Evolutionary conservation across 2,113 vertebrate species (phyloP), one percentile per base, ranked within the genome.

Genomic region (Pampusana beccarii): DNA sequence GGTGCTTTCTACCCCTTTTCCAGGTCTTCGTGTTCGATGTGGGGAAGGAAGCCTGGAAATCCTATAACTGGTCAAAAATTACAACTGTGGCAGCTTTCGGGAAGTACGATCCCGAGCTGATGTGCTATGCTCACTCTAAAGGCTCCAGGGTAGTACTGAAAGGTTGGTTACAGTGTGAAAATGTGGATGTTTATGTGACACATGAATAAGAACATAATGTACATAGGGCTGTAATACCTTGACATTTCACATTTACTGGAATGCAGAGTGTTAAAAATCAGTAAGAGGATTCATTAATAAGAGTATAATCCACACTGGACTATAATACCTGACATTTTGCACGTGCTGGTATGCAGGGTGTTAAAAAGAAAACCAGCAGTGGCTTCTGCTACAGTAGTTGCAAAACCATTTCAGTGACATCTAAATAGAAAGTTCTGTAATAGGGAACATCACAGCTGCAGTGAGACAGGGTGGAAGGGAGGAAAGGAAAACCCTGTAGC

Each of bases 21-120:
- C 79, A 99, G 99, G 98, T 99, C 25, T 99, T 99, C 87, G 98
- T 99, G 23, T 99, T 99, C 96, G 98, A 99, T 89, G 98, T 99
- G 88, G 98, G 99, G 42, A 92, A 97, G 24, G 98, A 99, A 91
- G 78, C 94, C 36, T 99, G 99, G 99, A 99, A 98, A 88, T 98
- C 86, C 57, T 99, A 99, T 83, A 98, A 99, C 85, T 99, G 99
- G 99, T 98, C 98, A 58, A 98, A 98, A 88, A 98, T 99, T 85
- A 99, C 99, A 16, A 99, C 99, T 0, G 98, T 99, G 88, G 99
- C 99, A 28, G 91, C 95, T 13, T 99, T 99, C 91, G 99, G 99
- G 31, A 97, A 98, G 83, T 99, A 99, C 84, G 98, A 99, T 21
- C 90, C 98, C 6, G 98, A 99, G 67, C 99, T 99, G 33, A 95